Percentiles rank a stretch among this genome's conserved stretches.
Conservation (phyloP, 2,888 invertebrate genomes). For the Troides oblongomaculatus region DNA sequence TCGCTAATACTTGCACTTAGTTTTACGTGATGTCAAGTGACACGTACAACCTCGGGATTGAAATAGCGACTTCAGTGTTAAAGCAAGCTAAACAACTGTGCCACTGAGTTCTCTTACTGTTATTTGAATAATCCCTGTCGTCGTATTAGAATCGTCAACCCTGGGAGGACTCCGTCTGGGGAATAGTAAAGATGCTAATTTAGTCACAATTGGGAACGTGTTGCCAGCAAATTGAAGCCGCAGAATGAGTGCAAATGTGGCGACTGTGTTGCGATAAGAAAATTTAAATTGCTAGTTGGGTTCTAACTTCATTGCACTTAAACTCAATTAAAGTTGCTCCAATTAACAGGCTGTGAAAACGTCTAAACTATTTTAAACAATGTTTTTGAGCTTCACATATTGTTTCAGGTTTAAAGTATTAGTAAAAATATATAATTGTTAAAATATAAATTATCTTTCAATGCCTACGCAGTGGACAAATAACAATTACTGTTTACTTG, state of each 20-base stretch:
- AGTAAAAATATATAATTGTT: too few relatives aligned
- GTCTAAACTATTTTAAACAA: neutral
- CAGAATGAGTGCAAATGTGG: slow-evolving; percentile 20
- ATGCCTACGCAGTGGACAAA: too few relatives aligned
- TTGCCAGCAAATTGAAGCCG: slow-evolving; percentile 22
- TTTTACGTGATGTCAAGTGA: too few relatives aligned
- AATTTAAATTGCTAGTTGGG: slow-evolving; percentile 11
- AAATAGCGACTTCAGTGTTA: too few relatives aligned
- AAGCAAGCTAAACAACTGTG: neutral
- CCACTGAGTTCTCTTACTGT: neutral
- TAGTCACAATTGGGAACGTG: slow-evolving; percentile 19
- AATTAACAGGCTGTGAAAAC: slow-evolving; percentile 4
- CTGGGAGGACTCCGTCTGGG: slow-evolving; percentile 5
- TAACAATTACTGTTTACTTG: too few relatives aligned
- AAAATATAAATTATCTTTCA: too few relatives aligned
- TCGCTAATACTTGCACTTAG: too few relatives aligned
- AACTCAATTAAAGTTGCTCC: neutral
- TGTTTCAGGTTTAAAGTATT: too few relatives aligned
- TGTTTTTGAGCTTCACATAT: too few relatives aligned
- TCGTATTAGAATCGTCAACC: slow-evolving; percentile 6
- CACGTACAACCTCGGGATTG: too few relatives aligned
- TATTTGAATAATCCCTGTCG: neutral
- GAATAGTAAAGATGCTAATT: slow-evolving; percentile 23
- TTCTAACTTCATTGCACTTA: slow-evolving; percentile 9
- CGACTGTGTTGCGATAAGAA: slow-evolving; percentile 8